phyloP scores from a whole-genome alignment of 2,797 vertebrate species.

The Pseudopleuronectes americanus region DNA sequence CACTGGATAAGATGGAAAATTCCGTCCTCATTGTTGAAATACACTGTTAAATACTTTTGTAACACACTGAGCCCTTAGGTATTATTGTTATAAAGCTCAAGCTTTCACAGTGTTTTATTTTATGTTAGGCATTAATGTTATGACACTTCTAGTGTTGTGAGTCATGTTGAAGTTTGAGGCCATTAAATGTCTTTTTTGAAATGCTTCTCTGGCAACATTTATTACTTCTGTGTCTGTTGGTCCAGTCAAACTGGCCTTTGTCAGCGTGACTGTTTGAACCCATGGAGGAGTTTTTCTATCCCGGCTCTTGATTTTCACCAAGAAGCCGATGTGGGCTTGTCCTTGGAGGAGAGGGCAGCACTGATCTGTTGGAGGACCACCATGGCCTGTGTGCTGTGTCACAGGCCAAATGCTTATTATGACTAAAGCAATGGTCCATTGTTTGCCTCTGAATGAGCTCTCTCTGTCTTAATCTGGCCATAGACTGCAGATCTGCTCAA shows the following conservation, averaged over 20 bases:
- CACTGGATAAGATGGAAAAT: slow-evolving; percentile 54
- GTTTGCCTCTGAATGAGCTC: slow-evolving; percentile 81
- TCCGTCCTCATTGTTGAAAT: slow-evolving; percentile 38
- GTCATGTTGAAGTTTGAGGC: slow-evolving; percentile 57
- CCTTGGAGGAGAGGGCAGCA: slow-evolving; percentile 34
- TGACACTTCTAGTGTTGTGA: slow-evolving; percentile 45
- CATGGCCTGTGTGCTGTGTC: slow-evolving; percentile 65
- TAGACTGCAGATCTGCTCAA: slow-evolving; percentile 78
- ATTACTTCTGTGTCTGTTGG: slow-evolving; percentile 41
- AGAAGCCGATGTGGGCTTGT: slow-evolving; percentile 32
- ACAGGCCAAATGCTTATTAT: slow-evolving; percentile 79
- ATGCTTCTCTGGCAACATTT: slow-evolving; percentile 28
- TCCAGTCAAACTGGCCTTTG: slow-evolving; percentile 23
- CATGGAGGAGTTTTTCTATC: slow-evolving; percentile 27
- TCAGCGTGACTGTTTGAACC: slow-evolving; percentile 37
- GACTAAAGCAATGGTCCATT: slow-evolving; percentile 81
- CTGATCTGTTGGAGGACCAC: slow-evolving; percentile 61
- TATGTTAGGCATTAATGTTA: slow-evolving; percentile 44
- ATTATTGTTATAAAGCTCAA: slow-evolving; percentile 46
- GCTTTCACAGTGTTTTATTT: slow-evolving; percentile 44
- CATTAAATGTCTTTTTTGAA: slow-evolving; percentile 73
- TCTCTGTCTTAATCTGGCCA: slow-evolving; percentile 82
- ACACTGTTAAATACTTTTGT: slow-evolving; percentile 59
- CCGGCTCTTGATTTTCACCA: slow-evolving; percentile 29
- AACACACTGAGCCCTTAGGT: slow-evolving; percentile 50